A percentile compares a stretch with the other conserved stretches of the same genome.
These are phyloP conservation scores for Tribolium madens DNA, from an alignment of 1,140 invertebrate species.

Conservation along the genomic window DNA sequence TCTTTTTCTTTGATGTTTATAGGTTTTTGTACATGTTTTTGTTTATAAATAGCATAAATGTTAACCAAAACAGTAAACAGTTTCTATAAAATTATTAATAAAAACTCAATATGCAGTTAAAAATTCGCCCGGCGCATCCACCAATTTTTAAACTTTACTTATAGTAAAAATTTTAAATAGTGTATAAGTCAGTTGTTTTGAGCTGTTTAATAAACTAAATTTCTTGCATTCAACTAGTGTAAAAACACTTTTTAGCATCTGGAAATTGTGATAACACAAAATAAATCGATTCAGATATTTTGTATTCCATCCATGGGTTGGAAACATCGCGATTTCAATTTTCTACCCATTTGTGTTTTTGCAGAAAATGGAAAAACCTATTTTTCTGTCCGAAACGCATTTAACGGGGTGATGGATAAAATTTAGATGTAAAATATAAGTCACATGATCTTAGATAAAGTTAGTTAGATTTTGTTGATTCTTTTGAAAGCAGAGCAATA, in stretches of 20 bases:
- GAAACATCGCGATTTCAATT: slow-evolving; percentile 27
- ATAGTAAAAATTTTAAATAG: no score
- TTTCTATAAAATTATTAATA: no score
- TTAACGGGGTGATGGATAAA: slow-evolving; percentile 23
- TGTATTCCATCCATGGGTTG: background rate
- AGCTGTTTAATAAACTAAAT: no score
- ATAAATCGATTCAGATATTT: background rate
- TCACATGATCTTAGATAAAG: background rate
- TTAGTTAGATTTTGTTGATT: background rate
- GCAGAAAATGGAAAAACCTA: background rate
- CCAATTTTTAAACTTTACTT: no score
- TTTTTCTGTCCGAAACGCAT: slow-evolving; percentile 4
- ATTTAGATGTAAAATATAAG: background rate
- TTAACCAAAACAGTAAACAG: no score
- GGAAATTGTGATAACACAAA: background rate
- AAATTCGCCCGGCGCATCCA: no score
- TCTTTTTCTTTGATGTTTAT: no score
- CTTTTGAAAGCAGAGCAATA: background rate
- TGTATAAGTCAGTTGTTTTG: no score
- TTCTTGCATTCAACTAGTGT: no score
- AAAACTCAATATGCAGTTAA: no score
- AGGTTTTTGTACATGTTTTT: no score
- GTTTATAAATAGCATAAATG: no score
- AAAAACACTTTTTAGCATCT: background rate
- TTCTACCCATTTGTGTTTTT: slow-evolving; percentile 9